phyloP scores from a whole-genome alignment of 2,113 vertebrate species.

The Chaetodon trifascialis region DNA sequence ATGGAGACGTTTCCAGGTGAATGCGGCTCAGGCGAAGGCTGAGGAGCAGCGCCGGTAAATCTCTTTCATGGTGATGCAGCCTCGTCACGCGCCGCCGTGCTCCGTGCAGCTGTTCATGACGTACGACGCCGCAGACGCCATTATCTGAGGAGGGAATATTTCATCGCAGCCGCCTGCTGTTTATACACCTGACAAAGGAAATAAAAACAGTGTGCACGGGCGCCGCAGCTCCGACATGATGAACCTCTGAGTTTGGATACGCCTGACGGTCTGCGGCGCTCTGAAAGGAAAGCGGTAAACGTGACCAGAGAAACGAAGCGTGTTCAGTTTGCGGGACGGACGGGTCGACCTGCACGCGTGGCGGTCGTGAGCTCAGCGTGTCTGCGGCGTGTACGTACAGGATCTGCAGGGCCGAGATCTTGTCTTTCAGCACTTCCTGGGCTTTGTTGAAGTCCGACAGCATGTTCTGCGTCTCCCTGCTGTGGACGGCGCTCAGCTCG shows the following conservation, averaged over 20 bases:
- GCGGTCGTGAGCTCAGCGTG: not conserved
- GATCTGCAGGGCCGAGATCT: conserved; percentile 97
- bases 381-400: conserved; percentile 88
- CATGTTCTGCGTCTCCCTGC: conserved; percentile 97
- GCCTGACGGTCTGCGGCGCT: no score
- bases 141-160: conserved; percentile 31
- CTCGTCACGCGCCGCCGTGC: conserved; percentile 19
- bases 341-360: no score
- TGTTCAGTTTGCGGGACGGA: no score
- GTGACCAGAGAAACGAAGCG: no score
- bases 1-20: conserved; percentile 13
- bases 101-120: conserved; percentile 37
- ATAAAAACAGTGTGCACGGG: conserved; percentile 2
- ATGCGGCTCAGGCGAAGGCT: conserved; percentile 24
- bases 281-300: no score
- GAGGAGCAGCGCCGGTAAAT: conserved; percentile 5
- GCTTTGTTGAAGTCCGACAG: conserved; percentile 99
- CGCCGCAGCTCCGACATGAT: not conserved
- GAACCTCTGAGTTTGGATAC: no score
- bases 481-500: conserved; percentile 91
- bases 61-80: conserved; percentile 32
- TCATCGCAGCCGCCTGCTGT: conserved; percentile 14
- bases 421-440: conserved; percentile 98
- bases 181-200: conserved; percentile 36
- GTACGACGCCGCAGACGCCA: conserved; percentile 35